A percentile compares a stretch with the other conserved stretches of the same genome.
Evolutionary conservation across 2,888 invertebrate genomes (phyloP).

Genomic region (Orchestes rusci): DNA sequence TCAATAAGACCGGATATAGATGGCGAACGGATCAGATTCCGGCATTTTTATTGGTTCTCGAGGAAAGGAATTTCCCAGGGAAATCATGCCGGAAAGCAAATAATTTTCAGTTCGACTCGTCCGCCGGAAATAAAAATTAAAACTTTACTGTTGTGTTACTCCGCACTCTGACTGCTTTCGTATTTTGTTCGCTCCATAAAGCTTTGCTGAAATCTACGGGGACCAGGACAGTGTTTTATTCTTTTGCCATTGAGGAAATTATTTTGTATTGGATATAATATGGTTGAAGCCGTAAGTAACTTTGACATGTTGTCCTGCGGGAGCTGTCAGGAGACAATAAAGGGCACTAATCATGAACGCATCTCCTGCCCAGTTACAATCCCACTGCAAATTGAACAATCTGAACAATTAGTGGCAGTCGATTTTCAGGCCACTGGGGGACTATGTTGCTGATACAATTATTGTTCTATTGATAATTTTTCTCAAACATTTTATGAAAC

Average conservation of each 20-base stretch:
- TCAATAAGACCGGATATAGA: slow-evolving; percentile 41
- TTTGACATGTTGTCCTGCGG: slow-evolving; percentile 6
- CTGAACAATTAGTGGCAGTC: slow-evolving; percentile 7
- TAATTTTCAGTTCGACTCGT: slow-evolving; percentile 21
- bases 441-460: not conserved
- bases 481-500: not conserved
- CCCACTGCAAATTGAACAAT: slow-evolving; percentile 9
- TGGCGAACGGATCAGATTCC: slow-evolving; percentile 38
- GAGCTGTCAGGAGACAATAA: slow-evolving; percentile 14
- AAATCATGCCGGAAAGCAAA: slow-evolving; percentile 25
- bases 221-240: slow-evolving; percentile 1
- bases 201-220: slow-evolving; percentile 6
- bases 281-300: slow-evolving; percentile 1
- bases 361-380: slow-evolving; percentile 3
- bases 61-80: slow-evolving; percentile 23
- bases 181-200: slow-evolving; percentile 15
- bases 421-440: not conserved
- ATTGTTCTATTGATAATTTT: not conserved
- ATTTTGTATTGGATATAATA: not conserved
- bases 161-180: slow-evolving; percentile 7
- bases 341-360: slow-evolving; percentile 8
- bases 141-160: slow-evolving; percentile 15
- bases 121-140: slow-evolving; percentile 34
- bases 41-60: slow-evolving; percentile 31
- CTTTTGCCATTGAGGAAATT: slow-evolving; percentile 1